A percentile compares a stretch with the other conserved stretches of the same genome.
These are phyloP conservation scores for Cheilosia pagana DNA, from an alignment of 2,888 invertebrate genomes.

Conservation along the genomic window DNA sequence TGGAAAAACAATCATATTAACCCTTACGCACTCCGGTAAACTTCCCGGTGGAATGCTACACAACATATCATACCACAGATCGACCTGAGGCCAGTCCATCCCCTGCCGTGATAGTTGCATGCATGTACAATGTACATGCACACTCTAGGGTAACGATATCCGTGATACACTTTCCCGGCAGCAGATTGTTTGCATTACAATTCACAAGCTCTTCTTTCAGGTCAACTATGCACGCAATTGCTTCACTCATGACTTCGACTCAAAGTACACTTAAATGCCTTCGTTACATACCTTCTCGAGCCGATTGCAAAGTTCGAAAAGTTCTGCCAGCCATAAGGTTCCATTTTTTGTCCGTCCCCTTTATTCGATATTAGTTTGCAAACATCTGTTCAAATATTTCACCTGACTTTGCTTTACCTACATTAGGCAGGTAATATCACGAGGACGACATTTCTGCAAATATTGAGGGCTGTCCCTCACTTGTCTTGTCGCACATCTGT, in stretches of 20 bases:
- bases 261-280: not conserved
- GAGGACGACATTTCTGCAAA: constrained; percentile 48
- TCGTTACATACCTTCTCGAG: not conserved
- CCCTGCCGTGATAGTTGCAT: no score
- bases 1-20: no score
- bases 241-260: not conserved
- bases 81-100: no score
- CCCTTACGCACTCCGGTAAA: no score
- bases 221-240: constrained; percentile 30
- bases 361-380: constrained; percentile 41
- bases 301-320: constrained; percentile 9
- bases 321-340: constrained; percentile 11
- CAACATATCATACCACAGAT: no score
- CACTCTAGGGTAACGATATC: not conserved
- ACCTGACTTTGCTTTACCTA: constrained; percentile 45
- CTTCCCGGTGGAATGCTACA: no score
- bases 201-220: constrained; percentile 1
- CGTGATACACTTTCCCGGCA: not conserved
- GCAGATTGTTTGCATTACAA: not conserved
- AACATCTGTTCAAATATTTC: constrained; percentile 67
- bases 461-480: constrained; percentile 46
- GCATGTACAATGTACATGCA: no score
- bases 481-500: constrained; percentile 54
- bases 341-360: not conserved
- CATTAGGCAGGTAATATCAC: constrained; percentile 1